Percentiles rank a stretch among this genome's conserved stretches.
phyloP scores from a whole-genome alignment of 2,888 invertebrate genomes.

The Ptychoptera albimana region DNA sequence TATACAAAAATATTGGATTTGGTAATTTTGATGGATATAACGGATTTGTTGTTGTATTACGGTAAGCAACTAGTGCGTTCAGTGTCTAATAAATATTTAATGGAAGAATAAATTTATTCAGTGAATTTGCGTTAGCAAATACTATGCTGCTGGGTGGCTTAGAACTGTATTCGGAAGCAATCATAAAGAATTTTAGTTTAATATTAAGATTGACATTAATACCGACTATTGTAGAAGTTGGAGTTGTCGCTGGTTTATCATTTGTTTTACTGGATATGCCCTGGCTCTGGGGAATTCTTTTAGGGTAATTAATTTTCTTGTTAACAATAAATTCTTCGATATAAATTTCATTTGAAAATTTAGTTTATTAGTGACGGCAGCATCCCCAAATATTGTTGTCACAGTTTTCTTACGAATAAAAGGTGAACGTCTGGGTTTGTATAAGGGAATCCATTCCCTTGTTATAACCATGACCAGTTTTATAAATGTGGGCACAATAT shows the following conservation, averaged over 20 bases:
- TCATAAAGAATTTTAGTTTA: conserved; percentile 37
- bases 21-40: conserved; percentile 32
- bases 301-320: conserved; percentile 29
- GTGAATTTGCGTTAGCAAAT: conserved; percentile 44
- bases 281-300: conserved; percentile 40
- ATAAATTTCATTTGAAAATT: conserved; percentile 7
- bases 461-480: conserved; percentile 41
- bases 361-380: conserved; percentile 46
- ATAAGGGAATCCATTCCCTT: conserved; percentile 58
- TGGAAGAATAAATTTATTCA: conserved; percentile 17
- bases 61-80: conserved; percentile 21
- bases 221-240: conserved; percentile 42
- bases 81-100: not conserved
- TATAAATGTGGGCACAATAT: conserved; percentile 62
- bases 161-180: conserved; percentile 40
- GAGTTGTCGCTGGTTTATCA: conserved; percentile 33
- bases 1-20: conserved; percentile 33
- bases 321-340: too few relatives aligned
- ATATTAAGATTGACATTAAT: conserved; percentile 38
- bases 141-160: conserved; percentile 48
- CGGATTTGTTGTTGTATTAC: conserved; percentile 31
- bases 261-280: conserved; percentile 40
- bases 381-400: conserved; percentile 59
- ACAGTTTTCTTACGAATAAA: conserved; percentile 47
- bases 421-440: conserved; percentile 41